Base-by-base conservation (phyloP, 2,113 vertebrate species). In the Asarcornis scutulata region DNA sequence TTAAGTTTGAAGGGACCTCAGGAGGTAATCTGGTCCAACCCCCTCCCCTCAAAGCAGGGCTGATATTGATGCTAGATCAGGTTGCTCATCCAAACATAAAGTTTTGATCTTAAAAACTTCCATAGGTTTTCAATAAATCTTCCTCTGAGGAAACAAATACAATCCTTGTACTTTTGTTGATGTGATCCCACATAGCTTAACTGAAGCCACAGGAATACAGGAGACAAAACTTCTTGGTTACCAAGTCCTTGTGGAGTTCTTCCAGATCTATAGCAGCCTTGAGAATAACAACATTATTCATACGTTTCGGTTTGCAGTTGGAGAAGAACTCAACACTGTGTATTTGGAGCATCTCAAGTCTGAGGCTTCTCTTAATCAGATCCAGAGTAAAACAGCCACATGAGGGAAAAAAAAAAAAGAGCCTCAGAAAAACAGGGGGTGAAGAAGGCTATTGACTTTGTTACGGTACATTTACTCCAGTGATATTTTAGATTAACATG, bases 251-350 rank as follows among this genome's bases (percentile, higher is more conserved):
- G 53, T 87, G 71, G 89, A 80, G 59, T 83, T 89, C 80, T 78
- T 89, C 93, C 86, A 92, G 53, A 34, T 89, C 93, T 82, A 84
- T 23, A 83, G 29, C 66, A 82, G 44, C 67, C 58, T 68, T 83
- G 67, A 40, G 93, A 83, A 91, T 68, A 89, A 77, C 68, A 81
- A 71, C 81, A 66, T 92, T 94, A 92, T 94, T 94, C 85, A 88
- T 88, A 86, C 4, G 3, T 77, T 62, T 88, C 52, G 56, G 52
- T 29, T 91, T 96, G 82, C 82, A 93, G 50, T 60, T 64, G n/a
- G 56, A 90, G 72, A 83, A 94, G 69, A 89, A 91, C 48, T 77
- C 40, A 89, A 1, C 34, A 67, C 32, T 11, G 1, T 83, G 91
- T 88, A 80, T 92, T 88, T 77, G 59, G 48, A 88, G 34, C 48